Evolutionary conservation across 2,113 vertebrate genomes (phyloP).

Genomic region (Irena cyanogastra): DNA sequence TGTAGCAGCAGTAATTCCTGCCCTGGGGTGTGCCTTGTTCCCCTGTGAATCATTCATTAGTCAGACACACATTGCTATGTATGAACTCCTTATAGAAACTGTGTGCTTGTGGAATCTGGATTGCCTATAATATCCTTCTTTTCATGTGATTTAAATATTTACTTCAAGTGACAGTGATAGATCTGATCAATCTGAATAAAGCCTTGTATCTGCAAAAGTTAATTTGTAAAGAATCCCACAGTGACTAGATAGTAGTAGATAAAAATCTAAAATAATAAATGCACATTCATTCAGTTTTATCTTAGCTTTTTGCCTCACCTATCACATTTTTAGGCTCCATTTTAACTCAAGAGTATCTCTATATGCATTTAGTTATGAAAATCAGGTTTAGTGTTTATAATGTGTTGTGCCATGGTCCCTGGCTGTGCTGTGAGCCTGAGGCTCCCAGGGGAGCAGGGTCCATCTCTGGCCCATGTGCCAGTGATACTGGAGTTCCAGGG

Average conservation of each 20-base stretch:
- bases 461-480: accelerated
- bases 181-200: background rate
- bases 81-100: background rate
- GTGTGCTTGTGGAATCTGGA: background rate
- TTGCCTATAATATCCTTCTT: background rate
- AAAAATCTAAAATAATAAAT: no score
- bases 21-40: background rate
- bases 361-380: background rate
- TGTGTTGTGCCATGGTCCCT: background rate
- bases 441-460: accelerated
- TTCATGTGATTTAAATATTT: background rate
- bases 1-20: background rate
- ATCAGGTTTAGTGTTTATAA: background rate
- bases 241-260: no score
- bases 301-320: background rate
- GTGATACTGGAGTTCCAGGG: accelerated
- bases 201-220: background rate
- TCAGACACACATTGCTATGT: background rate
- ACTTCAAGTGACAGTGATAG: background rate
- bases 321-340: background rate
- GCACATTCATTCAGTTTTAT: background rate
- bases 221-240: background rate
- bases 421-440: background rate
- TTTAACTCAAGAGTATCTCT: background rate
- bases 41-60: conserved; percentile 31